Evolutionary conservation across 2,113 vertebrate genomes (phyloP).

Genomic region (Menidia beryllina): DNA sequence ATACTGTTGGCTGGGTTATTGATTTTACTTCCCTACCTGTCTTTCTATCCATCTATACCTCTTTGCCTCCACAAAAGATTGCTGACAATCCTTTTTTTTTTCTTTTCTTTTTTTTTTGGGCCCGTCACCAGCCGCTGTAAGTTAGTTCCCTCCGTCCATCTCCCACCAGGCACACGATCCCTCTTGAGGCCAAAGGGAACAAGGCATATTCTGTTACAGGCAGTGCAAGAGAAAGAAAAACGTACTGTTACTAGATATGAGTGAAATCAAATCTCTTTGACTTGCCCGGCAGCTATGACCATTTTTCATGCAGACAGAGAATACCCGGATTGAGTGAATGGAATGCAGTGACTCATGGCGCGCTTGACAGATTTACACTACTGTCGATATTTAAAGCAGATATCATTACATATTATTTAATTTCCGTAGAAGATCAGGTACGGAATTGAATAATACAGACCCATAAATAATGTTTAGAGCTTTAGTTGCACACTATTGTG

Average conservation of each 20-base stretch:
- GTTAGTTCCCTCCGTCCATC: conserved; percentile 63
- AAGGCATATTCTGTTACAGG: conserved; percentile 81
- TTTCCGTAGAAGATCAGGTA: conserved; percentile 49
- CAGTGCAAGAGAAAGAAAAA: conserved; percentile 74
- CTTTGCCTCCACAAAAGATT: conserved; percentile 46
- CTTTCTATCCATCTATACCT: conserved; percentile 41
- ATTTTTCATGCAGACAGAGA: conserved; percentile 66
- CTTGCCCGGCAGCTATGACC: conserved; percentile 76
- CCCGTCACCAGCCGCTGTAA: conserved; percentile 60
- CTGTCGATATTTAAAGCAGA: conserved; percentile 54
- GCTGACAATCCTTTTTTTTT: conserved; percentile 67
- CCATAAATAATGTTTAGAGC: conserved; percentile 24
- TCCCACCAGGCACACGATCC: conserved; percentile 72
- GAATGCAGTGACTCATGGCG: conserved; percentile 69
- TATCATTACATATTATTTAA: conserved; percentile 53
- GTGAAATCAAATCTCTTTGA: conserved; percentile 84
- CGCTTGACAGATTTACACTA: conserved; percentile 70
- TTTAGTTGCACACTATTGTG: conserved; percentile 1
- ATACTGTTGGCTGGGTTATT: conserved; percentile 70
- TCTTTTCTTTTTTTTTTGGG: no score
- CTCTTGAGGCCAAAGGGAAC: conserved; percentile 70
- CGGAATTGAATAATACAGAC: conserved; percentile 36
- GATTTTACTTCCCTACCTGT: conserved; percentile 63
- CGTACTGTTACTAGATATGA: conserved; percentile 80
- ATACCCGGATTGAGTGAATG: conserved; percentile 69